A percentile compares a stretch with the other conserved stretches of the same genome.
Evolutionary conservation across 2,888 invertebrate species (phyloP).

Genomic region (Leptopilina drosophilae): DNA sequence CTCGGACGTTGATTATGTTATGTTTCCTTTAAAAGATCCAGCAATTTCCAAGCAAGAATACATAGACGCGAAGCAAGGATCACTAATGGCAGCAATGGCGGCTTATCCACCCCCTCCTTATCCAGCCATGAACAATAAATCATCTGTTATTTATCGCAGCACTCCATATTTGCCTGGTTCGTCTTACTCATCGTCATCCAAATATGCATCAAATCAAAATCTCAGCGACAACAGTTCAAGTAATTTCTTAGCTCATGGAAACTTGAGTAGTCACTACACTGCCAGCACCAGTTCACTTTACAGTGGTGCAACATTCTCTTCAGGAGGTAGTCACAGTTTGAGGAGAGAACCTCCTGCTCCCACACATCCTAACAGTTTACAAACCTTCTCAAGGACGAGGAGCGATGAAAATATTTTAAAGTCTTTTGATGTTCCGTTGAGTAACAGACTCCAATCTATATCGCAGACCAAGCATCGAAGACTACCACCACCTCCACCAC

Average conservation of each 20-base stretch:
- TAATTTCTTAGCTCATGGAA: conserved; percentile 66
- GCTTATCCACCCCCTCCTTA: conserved; percentile 79
- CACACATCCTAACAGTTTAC: conserved; percentile 62
- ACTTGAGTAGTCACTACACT: conserved; percentile 73
- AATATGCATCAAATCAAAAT: conserved; percentile 89
- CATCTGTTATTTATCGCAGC: conserved; percentile 88
- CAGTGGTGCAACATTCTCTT: conserved; percentile 76
- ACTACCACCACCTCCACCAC: conserved; percentile 80
- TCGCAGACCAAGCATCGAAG: conserved; percentile 78
- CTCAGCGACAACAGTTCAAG: conserved; percentile 75
- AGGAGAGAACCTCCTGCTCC: conserved; percentile 73
- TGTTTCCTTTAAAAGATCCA: conserved; percentile 93
- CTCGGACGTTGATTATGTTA: conserved; percentile 94
- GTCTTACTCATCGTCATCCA: conserved; percentile 82
- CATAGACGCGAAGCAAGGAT: conserved; percentile 91
- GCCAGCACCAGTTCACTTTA: conserved; percentile 77
- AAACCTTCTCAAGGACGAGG: conserved; percentile 80
- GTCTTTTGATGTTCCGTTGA: conserved; percentile 78
- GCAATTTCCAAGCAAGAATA: conserved; percentile 94
- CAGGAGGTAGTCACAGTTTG: conserved; percentile 75
- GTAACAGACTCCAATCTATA: conserved; percentile 65
- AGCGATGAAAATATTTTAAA: conserved; percentile 91
- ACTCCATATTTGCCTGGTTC: conserved; percentile 86
- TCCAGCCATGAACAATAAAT: conserved; percentile 79
- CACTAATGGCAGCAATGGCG: conserved; percentile 82